Evolutionary conservation across 2,113 vertebrate genomes (phyloP), one percentile per base, ranked within the genome.

Genomic region (Tetrao urogallus): DNA sequence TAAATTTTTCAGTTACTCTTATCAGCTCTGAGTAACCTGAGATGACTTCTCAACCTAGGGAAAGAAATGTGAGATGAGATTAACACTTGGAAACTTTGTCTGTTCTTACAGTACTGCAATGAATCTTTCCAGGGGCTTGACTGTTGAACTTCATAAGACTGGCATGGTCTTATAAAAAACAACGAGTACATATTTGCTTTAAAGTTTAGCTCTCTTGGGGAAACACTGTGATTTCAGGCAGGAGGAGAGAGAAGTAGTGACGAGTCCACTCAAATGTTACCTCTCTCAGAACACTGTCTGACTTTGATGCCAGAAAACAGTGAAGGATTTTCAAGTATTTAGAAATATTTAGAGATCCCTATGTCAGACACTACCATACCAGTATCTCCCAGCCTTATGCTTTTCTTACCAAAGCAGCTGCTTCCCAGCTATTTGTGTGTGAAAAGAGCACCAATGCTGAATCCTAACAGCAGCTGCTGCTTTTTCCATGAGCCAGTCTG

Each of bases 1-100:
- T 88, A 75, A 66, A 65, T 30, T 73, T 95, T 92, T 92, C 17
- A 89, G 84, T 76, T 30, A 74, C 34, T 54, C 34, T 17, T 67
- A 74, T 47, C 7, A 70, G 11, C 38, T 81, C 61, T 52, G 36
- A 17, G 43, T 25, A 93, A 82, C 17, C 38, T 76, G 48, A 88
- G 54, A 80, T 63, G 48, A 73, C 67, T 89, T 13, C 10, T 77
- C 32, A 43, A 81, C 32, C 61, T 52, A 43, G 10, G 73, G 27
- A 72, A 82, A 70, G 25, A 71, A 11, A 32, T 2, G 24, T 71
- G 45, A 88, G 32, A 42, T 58, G 54, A 83, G 47, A 60, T 81
- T 89, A 89, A 34, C n/a, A 36, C 32, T 47, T 65, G 9, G 13
- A 77, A 34, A 72, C 18, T 16, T 72, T 48, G 20, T 60, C n/a